Evolutionary conservation across 1,140 invertebrate species (phyloP).

Genomic region (Ips typographus): DNA sequence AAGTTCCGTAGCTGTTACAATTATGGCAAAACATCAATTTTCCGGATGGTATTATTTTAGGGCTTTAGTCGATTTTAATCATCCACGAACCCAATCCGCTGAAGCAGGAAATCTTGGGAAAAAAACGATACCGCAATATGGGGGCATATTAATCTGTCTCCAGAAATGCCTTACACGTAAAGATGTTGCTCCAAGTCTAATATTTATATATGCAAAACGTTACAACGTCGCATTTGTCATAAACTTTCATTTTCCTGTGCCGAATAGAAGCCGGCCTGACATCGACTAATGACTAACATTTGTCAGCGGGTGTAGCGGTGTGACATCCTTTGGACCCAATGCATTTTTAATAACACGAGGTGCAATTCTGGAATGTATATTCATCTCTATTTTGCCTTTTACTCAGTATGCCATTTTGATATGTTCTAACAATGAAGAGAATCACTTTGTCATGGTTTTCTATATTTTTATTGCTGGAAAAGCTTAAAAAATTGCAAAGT

Average conservation of each 20-base stretch:
- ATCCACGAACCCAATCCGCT: not conserved
- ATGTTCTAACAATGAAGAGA: too few relatives aligned
- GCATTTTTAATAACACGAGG: conserved; percentile 36
- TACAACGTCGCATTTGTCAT: conserved; percentile 47
- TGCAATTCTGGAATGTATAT: conserved; percentile 26
- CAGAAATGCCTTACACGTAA: conserved; percentile 41
- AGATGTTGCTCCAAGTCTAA: conserved; percentile 44
- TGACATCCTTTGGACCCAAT: conserved; percentile 43
- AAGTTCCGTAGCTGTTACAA: conserved; percentile 40
- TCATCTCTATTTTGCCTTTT: not conserved
- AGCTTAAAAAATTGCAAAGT: too few relatives aligned
- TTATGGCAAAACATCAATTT: conserved; percentile 49
- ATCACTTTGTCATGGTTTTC: too few relatives aligned
- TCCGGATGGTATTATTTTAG: conserved; percentile 41
- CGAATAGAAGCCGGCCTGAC: conserved; percentile 43
- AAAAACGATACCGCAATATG: conserved; percentile 18
- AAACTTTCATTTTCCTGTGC: conserved; percentile 49
- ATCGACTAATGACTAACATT: conserved; percentile 44
- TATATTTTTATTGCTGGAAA: too few relatives aligned
- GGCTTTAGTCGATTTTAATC: conserved; percentile 4
- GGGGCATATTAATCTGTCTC: conserved; percentile 37
- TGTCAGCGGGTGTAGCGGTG: conserved; percentile 39
- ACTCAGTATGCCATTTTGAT: not conserved
- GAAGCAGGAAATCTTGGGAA: not conserved
- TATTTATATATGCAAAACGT: conserved; percentile 50